Conservation (phyloP, 2,113 vertebrate genomes). For the Ceyx margarethae region DNA sequence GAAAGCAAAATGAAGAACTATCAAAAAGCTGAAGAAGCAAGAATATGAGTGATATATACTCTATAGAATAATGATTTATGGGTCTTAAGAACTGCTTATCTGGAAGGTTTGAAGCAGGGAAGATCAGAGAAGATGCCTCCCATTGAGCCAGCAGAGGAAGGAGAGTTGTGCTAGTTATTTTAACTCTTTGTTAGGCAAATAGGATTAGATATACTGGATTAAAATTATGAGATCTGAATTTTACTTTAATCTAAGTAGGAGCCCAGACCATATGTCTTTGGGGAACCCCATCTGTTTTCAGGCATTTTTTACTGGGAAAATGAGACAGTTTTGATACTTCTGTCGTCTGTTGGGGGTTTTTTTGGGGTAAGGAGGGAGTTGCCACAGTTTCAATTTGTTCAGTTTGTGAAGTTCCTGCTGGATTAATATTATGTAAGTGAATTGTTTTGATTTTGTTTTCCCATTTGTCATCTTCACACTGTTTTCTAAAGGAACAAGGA, state of each 20-base stretch:
- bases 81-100: neutral
- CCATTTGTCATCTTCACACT: neutral
- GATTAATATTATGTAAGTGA: slow-evolving; percentile 10
- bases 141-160: neutral
- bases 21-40: neutral
- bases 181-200: slow-evolving; percentile 20
- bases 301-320: slow-evolving; percentile 34
- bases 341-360: neutral
- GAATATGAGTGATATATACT: neutral
- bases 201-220: slow-evolving; percentile 8
- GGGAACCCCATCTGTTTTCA: slow-evolving; percentile 40
- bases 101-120: neutral
- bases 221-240: slow-evolving; percentile 41
- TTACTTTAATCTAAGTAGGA: slow-evolving; percentile 16
- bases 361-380: neutral
- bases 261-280: slow-evolving; percentile 10
- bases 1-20: neutral
- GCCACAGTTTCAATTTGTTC: slow-evolving; percentile 11
- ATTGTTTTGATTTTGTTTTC: slow-evolving; percentile 4
- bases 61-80: neutral
- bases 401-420: slow-evolving; percentile 3
- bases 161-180: neutral
- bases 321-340: neutral
- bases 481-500: neutral
- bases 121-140: neutral